phyloP scores from a whole-genome alignment of 2,797 vertebrate species.

The Anguilla obscura region DNA sequence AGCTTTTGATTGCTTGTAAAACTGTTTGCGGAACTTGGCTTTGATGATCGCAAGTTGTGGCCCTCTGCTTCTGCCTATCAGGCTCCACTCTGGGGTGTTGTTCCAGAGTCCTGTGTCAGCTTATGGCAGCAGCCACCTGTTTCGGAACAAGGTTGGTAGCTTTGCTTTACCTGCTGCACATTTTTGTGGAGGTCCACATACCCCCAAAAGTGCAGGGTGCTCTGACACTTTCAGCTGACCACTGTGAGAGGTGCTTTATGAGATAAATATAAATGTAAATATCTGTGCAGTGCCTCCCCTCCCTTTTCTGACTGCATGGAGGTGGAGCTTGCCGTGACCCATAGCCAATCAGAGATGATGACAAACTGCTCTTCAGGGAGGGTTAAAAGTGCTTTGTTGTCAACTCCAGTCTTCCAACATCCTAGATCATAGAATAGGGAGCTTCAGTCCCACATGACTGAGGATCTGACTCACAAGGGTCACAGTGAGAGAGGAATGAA shows the following conservation, averaged over 20 bases:
- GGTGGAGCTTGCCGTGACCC: neutral
- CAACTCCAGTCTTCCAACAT: neutral
- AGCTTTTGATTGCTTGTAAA: conserved; percentile 24
- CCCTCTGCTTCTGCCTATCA: neutral
- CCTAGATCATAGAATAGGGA: neutral
- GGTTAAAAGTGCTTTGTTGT: neutral
- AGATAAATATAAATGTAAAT: neutral
- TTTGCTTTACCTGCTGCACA: neutral
- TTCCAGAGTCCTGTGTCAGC: neutral
- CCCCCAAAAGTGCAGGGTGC: neutral
- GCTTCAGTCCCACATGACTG: neutral
- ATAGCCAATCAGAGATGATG: neutral
- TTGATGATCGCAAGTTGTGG: neutral
- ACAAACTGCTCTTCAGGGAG: neutral
- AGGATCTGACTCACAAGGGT: neutral
- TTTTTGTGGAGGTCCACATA: neutral
- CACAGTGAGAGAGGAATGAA: neutral
- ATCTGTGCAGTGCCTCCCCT: neutral
- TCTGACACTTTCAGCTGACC: neutral
- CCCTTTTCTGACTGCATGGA: neutral
- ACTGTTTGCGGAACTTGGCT: conserved; percentile 9
- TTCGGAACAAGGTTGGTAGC: neutral
- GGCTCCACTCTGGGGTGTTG: neutral
- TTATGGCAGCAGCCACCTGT: neutral
- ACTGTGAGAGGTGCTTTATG: neutral